Conservation (phyloP, 1,140 invertebrate genomes). For the Sitophilus oryzae region DNA sequence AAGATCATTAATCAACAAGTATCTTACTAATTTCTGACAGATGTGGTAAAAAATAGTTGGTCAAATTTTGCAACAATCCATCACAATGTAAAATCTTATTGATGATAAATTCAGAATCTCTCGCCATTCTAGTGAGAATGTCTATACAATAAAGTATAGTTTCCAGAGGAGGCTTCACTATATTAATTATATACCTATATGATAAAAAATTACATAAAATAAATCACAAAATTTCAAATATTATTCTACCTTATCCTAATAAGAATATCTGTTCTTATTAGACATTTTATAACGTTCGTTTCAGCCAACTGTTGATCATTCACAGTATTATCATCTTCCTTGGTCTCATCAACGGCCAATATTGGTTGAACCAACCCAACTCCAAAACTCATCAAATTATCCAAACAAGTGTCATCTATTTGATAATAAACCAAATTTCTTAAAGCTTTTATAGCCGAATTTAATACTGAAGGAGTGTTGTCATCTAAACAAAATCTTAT, state of each 20-base stretch:
- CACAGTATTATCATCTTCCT: slow-evolving; percentile 59
- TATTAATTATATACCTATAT: slow-evolving; percentile 61
- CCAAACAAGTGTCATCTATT: slow-evolving; percentile 69
- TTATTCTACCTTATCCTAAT: slow-evolving; percentile 60
- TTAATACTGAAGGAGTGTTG: slow-evolving; percentile 63
- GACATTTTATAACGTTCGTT: slow-evolving; percentile 65
- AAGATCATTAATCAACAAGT: no score
- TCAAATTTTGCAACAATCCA: slow-evolving; percentile 52
- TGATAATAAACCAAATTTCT: slow-evolving; percentile 67
- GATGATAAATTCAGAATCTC: slow-evolving; percentile 58
- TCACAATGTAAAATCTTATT: slow-evolving; percentile 52
- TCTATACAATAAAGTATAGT: slow-evolving; percentile 63
- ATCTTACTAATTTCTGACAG: slow-evolving; percentile 16
- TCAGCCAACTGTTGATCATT: slow-evolving; percentile 81
- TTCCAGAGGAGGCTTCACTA: slow-evolving; percentile 56
- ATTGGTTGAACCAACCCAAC: slow-evolving; percentile 58
- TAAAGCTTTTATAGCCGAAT: slow-evolving; percentile 65
- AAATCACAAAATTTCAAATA: no score
- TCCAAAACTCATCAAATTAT: slow-evolving; percentile 62
- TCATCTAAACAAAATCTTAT: slow-evolving; percentile 83
- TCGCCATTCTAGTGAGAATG: slow-evolving; percentile 61
- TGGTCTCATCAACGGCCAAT: slow-evolving; percentile 52
- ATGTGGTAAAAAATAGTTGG: slow-evolving; percentile 54
- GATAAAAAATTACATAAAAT: no score
- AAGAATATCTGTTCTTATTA: slow-evolving; percentile 71